phyloP scores from a whole-genome alignment of 2,113 vertebrate species.

The Caretta caretta region DNA sequence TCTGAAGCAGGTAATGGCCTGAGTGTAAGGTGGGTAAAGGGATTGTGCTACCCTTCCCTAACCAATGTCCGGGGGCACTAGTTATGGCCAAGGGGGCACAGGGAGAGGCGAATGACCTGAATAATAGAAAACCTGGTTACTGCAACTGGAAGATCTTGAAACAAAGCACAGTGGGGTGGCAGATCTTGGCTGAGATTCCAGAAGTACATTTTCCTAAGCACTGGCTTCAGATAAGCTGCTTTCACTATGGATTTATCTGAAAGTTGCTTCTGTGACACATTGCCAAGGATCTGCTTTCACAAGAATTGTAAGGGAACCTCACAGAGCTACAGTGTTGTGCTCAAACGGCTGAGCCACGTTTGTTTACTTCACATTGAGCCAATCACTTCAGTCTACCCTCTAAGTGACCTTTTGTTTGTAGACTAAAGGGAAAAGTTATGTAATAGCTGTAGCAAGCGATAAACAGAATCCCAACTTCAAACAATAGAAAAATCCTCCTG shows the following conservation, averaged over 20 bases:
- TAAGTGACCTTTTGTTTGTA: slow-evolving; percentile 76
- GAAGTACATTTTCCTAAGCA: slow-evolving; percentile 53
- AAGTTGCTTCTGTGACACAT: slow-evolving; percentile 37
- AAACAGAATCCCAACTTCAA: slow-evolving; percentile 40
- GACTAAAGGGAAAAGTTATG: slow-evolving; percentile 71
- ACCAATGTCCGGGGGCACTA: not conserved
- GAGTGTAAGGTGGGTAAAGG: not conserved
- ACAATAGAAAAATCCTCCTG: slow-evolving; percentile 37
- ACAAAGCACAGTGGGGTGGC: not conserved
- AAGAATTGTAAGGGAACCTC: slow-evolving; percentile 64
- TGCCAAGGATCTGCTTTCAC: slow-evolving; percentile 28
- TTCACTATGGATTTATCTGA: not conserved
- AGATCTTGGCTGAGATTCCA: slow-evolving; percentile 36
- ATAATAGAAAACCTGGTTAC: not conserved
- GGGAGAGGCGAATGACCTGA: not conserved
- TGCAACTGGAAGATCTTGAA: slow-evolving; percentile 21
- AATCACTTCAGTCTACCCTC: slow-evolving; percentile 77
- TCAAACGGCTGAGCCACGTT: slow-evolving; percentile 55
- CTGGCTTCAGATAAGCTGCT: slow-evolving; percentile 57
- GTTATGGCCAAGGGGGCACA: accelerated
- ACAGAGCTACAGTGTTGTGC: slow-evolving; percentile 41
- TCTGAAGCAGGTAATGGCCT: not conserved
- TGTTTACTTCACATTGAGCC: slow-evolving; percentile 76
- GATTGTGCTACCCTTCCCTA: not conserved
- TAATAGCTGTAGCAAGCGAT: slow-evolving; percentile 40